Evolutionary conservation across 1,140 invertebrate species (phyloP).

Genomic region (Araneus ventricosus): DNA sequence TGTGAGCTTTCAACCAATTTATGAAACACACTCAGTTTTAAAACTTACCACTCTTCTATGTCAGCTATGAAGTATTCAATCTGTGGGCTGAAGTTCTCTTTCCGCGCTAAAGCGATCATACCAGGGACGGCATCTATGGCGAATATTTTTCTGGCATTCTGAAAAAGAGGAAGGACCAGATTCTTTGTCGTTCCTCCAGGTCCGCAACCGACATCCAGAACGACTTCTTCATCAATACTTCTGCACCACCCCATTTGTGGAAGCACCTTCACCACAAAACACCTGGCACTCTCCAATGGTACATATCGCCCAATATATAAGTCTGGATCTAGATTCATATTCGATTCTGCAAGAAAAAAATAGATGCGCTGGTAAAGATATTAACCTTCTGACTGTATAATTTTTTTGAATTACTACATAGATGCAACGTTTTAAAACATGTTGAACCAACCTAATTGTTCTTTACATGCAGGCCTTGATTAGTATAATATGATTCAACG

Average conservation of each 20-base stretch:
- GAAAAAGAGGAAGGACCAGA: conserved; percentile 6
- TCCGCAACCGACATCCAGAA: conserved; percentile 65
- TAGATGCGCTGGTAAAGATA: not conserved
- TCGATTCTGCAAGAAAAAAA: too few relatives aligned
- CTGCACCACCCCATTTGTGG: not conserved
- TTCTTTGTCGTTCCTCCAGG: not conserved
- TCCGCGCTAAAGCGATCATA: conserved; percentile 29
- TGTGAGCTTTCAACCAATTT: too few relatives aligned
- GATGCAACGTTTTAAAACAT: too few relatives aligned
- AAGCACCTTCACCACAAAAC: not conserved
- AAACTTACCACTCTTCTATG: conserved; percentile 15
- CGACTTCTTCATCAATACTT: not conserved
- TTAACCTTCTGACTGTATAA: too few relatives aligned
- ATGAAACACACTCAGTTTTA: too few relatives aligned
- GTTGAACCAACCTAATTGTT: too few relatives aligned
- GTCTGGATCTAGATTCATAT: not conserved
- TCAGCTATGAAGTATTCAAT: conserved; percentile 39
- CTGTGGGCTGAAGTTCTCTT: conserved; percentile 1
- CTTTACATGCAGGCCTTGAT: too few relatives aligned
- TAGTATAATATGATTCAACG: too few relatives aligned
- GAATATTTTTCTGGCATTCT: not conserved
- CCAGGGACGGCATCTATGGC: conserved; percentile 2
- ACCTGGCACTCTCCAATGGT: not conserved
- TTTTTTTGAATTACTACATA: too few relatives aligned
- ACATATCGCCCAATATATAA: not conserved